Percentiles rank a stretch among this genome's conserved stretches.
Conservation (phyloP, 2,888 invertebrate genomes). For the Lepas anatifera region DNA sequence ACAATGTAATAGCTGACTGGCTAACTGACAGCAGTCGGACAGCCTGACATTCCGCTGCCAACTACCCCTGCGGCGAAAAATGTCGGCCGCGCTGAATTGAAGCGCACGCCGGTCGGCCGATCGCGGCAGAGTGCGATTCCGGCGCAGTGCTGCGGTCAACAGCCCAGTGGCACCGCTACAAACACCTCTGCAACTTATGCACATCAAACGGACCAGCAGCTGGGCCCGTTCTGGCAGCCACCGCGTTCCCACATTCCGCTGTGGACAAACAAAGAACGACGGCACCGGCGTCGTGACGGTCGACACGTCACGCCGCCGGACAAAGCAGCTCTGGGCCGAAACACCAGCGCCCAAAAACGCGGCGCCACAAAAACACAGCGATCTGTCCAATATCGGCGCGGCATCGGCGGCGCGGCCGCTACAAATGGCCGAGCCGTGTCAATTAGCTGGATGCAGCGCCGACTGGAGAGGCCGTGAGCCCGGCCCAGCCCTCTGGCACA, state of each 20-base stretch:
- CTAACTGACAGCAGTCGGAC: background rate
- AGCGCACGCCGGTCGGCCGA: too few relatives aligned
- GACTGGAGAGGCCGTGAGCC: background rate
- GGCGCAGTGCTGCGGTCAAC: too few relatives aligned
- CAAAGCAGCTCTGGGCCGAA: background rate
- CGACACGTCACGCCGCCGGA: too few relatives aligned
- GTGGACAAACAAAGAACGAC: background rate
- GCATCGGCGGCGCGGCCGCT: background rate
- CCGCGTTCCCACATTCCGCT: too few relatives aligned
- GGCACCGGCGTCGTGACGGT: background rate
- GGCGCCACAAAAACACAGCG: background rate
- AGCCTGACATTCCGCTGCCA: background rate
- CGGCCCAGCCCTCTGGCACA: background rate
- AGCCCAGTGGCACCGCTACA: too few relatives aligned
- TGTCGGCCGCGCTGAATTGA: too few relatives aligned
- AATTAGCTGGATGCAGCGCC: background rate
- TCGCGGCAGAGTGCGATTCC: too few relatives aligned
- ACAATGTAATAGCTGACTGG: background rate
- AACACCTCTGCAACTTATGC: too few relatives aligned
- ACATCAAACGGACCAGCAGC: too few relatives aligned
- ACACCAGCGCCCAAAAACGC: background rate
- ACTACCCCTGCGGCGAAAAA: too few relatives aligned
- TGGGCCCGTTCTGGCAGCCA: too few relatives aligned
- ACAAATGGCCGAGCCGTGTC: background rate
- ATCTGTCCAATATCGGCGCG: background rate